These are phyloP conservation scores for Monoplex corrugatus DNA, from an alignment of 2,888 invertebrate genomes.

Conservation along the genomic window DNA sequence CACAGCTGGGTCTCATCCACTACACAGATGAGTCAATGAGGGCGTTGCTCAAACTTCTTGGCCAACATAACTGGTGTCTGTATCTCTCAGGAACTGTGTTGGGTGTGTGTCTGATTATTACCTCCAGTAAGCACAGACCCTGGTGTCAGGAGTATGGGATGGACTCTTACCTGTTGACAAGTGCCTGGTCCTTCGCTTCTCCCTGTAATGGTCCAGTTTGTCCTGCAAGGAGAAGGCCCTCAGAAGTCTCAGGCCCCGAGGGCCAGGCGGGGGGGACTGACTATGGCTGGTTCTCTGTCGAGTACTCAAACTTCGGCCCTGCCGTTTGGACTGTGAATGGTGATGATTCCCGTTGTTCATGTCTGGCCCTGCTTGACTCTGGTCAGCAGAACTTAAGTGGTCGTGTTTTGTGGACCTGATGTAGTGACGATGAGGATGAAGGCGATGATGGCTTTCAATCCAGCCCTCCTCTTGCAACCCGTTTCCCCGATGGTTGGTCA, in stretches of 20 bases:
- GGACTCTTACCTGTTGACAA: slow-evolving; percentile 35
- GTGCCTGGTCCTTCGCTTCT: neutral
- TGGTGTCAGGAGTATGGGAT: neutral
- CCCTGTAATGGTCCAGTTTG: slow-evolving; percentile 28
- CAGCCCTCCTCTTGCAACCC: too few relatives aligned
- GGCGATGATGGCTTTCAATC: too few relatives aligned
- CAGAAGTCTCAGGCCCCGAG: slow-evolving; percentile 37
- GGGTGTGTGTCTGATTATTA: neutral
- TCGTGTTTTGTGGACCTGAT: too few relatives aligned
- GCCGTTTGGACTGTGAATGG: neutral
- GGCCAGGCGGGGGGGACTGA: neutral
- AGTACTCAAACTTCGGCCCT: neutral
- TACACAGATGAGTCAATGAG: too few relatives aligned
- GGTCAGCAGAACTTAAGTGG: too few relatives aligned
- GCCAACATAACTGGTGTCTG: too few relatives aligned
- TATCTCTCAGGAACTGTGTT: too few relatives aligned
- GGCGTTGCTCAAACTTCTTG: too few relatives aligned
- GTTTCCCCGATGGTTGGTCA: too few relatives aligned
- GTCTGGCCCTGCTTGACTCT: neutral
- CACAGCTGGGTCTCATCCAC: too few relatives aligned
- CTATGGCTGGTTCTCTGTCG: slow-evolving; percentile 20
- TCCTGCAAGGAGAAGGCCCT: slow-evolving; percentile 41
- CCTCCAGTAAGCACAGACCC: neutral
- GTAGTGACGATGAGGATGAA: too few relatives aligned
- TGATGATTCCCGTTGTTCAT: too few relatives aligned